Evolutionary conservation across 2,113 vertebrate genomes (phyloP).

Genomic region (Megaceryle torquata): DNA sequence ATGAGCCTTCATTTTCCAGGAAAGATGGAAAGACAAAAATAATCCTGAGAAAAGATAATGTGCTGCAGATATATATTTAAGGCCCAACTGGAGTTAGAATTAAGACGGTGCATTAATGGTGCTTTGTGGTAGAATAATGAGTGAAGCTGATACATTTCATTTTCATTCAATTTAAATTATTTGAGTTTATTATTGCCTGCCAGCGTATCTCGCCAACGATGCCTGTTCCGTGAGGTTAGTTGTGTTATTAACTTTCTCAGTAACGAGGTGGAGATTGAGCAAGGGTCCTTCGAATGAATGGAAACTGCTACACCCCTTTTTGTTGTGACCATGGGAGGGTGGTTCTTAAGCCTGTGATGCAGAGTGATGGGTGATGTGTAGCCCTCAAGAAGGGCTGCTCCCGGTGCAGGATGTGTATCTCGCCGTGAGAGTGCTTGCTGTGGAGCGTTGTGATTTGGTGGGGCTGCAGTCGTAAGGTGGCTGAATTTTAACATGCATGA

Average conservation of each 20-base stretch:
- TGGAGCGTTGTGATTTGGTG: background rate
- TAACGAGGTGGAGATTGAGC: background rate
- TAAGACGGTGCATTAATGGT: background rate
- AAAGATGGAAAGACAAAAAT: background rate
- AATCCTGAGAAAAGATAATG: background rate
- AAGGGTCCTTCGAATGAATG: background rate
- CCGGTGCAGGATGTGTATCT: rapidly evolving
- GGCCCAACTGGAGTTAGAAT: slow-evolving; percentile 28
- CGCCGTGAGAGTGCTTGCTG: background rate
- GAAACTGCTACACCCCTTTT: rapidly evolving
- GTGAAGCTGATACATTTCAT: slow-evolving; percentile 24
- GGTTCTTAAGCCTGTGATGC: background rate
- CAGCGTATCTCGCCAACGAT: background rate
- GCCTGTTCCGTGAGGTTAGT: background rate
- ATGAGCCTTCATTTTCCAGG: background rate
- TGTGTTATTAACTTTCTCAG: background rate
- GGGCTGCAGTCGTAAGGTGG: background rate
- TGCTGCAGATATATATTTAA: background rate
- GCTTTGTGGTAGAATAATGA: slow-evolving; percentile 1
- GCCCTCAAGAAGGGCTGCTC: background rate
- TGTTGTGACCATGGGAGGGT: background rate
- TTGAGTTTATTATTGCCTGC: slow-evolving; percentile 15
- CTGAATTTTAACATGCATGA: background rate
- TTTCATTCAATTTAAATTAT: slow-evolving; percentile 38
- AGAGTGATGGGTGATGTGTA: background rate